A percentile compares a stretch with the other conserved stretches of the same genome.
Conservation (phyloP, 2,113 vertebrate genomes). For the Mustela nigripes region DNA sequence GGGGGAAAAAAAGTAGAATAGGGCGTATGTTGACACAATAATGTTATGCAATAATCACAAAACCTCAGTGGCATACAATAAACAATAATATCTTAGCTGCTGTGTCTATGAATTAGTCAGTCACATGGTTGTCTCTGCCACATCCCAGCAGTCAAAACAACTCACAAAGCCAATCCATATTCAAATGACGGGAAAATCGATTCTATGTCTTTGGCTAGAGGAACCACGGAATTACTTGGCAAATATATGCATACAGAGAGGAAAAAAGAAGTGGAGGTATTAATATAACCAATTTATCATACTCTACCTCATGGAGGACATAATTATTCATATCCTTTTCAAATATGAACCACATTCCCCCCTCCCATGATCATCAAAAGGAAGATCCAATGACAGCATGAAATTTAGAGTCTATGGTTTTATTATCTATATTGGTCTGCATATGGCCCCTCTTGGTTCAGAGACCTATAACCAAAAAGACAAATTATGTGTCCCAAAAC, state of each 20-base stretch:
- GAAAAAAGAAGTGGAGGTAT: neutral
- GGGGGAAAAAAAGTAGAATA: neutral
- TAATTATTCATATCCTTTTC: neutral
- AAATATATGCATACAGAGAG: neutral
- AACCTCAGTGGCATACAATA: neutral
- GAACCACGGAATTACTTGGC: neutral
- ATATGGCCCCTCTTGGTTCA: neutral
- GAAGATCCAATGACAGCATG: neutral
- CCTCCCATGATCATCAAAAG: neutral
- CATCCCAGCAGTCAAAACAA: neutral
- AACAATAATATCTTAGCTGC: neutral
- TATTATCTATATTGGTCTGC: neutral
- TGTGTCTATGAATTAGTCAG: neutral
- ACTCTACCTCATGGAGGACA: neutral
- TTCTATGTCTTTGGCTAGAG: neutral
- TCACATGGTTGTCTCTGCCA: neutral
- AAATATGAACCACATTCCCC: neutral
- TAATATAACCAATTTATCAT: neutral
- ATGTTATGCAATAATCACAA: neutral
- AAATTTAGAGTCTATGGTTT: neutral
- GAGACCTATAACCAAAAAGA: neutral
- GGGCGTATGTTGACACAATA: neutral
- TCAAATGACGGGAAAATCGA: neutral
- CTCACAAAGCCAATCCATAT: neutral
- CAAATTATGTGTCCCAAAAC: neutral